These are phyloP conservation scores for Apostichopus californicus DNA, from an alignment of 35 echinoderm and acorn worm genomes.

Conservation along the genomic window DNA sequence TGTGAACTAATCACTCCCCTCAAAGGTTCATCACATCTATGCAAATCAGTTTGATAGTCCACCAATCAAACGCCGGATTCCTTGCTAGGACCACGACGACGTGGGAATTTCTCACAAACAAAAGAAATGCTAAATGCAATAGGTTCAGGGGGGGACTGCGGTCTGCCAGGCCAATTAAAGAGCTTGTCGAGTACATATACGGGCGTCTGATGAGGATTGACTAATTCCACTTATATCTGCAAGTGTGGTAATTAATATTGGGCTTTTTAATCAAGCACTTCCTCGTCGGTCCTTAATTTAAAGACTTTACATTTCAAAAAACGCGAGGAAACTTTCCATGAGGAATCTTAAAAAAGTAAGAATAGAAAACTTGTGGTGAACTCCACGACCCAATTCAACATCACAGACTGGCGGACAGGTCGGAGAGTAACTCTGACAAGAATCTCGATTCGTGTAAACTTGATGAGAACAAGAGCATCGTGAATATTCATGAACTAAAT, in stretches of 20 bases:
- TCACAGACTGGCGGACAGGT: no score
- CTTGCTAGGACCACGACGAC: not conserved
- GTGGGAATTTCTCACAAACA: slow-evolving; percentile 41
- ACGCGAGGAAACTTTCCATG: no score
- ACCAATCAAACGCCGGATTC: not conserved
- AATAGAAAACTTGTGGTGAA: no score
- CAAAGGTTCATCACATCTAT: slow-evolving; percentile 33
- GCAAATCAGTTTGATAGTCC: slow-evolving; percentile 4
- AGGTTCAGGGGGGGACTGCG: not conserved
- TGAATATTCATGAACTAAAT: no score
- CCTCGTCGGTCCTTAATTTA: not conserved
- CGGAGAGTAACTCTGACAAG: no score
- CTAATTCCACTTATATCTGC: no score
- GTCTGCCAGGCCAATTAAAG: not conserved
- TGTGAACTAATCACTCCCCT: slow-evolving; percentile 48
- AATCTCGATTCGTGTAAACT: no score
- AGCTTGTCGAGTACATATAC: not conserved
- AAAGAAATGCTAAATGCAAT: not conserved
- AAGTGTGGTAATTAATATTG: not conserved
- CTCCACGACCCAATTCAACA: no score
- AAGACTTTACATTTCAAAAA: no score
- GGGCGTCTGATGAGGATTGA: no score
- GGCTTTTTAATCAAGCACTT: not conserved
- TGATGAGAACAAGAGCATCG: no score
- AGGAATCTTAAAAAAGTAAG: no score